Base-by-base conservation (phyloP, 2,797 vertebrate genomes). In the Acropternis orthonyx region DNA sequence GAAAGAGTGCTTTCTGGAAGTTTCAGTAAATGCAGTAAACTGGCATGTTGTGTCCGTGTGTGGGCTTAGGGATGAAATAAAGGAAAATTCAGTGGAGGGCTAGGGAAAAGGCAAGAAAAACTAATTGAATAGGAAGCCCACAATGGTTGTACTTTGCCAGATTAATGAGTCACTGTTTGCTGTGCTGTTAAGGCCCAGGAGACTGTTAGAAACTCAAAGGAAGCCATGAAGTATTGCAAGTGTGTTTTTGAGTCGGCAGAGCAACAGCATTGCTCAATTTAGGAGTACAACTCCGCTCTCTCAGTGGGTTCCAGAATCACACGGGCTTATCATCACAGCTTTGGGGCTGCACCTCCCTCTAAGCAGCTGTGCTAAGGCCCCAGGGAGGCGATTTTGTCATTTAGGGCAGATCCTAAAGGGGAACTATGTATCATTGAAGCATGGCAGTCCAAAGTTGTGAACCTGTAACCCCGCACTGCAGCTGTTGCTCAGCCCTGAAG, bases 101-200 rank as follows among this genome's bases (percentile, higher is more conserved):
- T 85, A 59, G 88, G 62, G 62, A 93, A 76, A 79, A 92, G 76
- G 69, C 85, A 94, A 94, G 73, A 71, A 82, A 84, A 94, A 52
- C 72, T 78, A 80, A 66, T 39, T 85, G 65, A 95, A 58, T 75
- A 81, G 73, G 78, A 76, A 96, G 32, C 41, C 87, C 82, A 92
- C 66, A 89, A 68, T 78, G 73, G 48, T 20, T 92, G 79, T 61
- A 17, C 69, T 92, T 92, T 90, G 92, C 95, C 95, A 96, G 88
- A 96, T 67, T 69, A 84, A 71, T 97, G 95, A 96, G 77, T 96
- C 96, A 96, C 91, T 93, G 82, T 94, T 95, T 93, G 89, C 95
- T 91, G 79, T 69, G 73, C 89, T 91, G 32, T 46, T 61, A 73
- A 54, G 59, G 87, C 95, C 87, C 94, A 72, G 55, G 91, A 96